Base-by-base conservation (phyloP, 2,888 invertebrate genomes). In the Incurvaria masculella region DNA sequence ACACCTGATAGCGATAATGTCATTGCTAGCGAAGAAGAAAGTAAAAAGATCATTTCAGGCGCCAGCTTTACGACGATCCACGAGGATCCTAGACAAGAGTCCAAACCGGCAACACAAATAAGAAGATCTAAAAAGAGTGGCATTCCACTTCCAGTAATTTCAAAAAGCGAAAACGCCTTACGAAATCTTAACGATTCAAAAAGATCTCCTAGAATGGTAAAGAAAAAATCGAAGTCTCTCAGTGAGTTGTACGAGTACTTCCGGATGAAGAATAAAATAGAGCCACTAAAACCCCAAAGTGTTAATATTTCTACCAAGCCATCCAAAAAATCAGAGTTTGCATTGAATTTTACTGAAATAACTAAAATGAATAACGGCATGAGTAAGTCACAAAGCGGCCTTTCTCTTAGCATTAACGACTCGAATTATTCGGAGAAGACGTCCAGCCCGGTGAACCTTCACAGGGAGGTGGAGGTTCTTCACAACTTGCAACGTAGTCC, bases 1-100 rank as follows among this genome's bases (percentile, higher is more conserved):
- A 92, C 92, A 14, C 92, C 92, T 0, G 92, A 92, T 56, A 91
- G 90, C 64, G 91, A 91, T 61, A 86, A 85, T 47, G 72, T 84
- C 21, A 75, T 81, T 44, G 78, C 80, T 11, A 83, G 82, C 57
- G 83, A 83, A 60, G 80, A 79, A 38, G 80, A 81, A 51, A 66
- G 66, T 42, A 63, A 40, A 23, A 14, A 21, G 10, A 40, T 17
- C 44, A 2, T 39, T 3, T 21, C 45, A 16, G 20, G 17, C 4
- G 39, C 38, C 20, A 27, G 20, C 17, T 18, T 6, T 27, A 33
- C 51, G 6, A 50, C 40, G 38, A 49, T 40, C 49, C 40, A 47
- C 33, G 33, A 33, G 14, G 33, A 14, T 33, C 33, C 33, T 33
- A n/a, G 3, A 4, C 8, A 4, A 8, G 33, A 33, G 33, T 14